Conservation (phyloP, 2,888 invertebrate genomes). For the Clunio marinus region DNA sequence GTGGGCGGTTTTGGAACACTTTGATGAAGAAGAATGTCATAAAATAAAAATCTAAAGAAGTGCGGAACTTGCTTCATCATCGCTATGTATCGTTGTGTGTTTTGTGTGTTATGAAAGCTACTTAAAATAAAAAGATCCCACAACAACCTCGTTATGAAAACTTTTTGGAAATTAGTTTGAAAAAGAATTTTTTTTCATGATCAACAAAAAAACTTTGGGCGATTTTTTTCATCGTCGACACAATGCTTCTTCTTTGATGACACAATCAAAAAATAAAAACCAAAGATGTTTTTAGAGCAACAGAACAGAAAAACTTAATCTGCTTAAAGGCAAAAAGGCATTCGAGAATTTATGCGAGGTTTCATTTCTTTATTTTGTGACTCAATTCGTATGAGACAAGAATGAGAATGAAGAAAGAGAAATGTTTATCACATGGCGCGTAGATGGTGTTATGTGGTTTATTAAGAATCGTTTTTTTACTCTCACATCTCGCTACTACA, state of each 20-base stretch:
- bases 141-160: too few relatives aligned
- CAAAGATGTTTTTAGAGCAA: background rate
- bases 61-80: too few relatives aligned
- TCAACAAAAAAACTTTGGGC: too few relatives aligned
- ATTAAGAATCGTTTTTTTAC: conserved; percentile 6
- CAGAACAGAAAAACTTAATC: conserved; percentile 27
- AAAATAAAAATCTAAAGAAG: too few relatives aligned
- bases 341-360: conserved; percentile 37
- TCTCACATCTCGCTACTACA: background rate
- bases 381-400: background rate
- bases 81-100: too few relatives aligned
- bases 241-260: conserved; percentile 3
- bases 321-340: conserved; percentile 36
- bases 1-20: background rate
- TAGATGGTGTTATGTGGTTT: conserved; percentile 8
- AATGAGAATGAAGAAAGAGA: background rate
- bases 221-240: background rate
- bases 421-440: conserved; percentile 34
- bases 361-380: conserved; percentile 6
- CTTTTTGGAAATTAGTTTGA: too few relatives aligned
- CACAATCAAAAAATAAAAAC: conserved; percentile 14
- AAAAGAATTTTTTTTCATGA: too few relatives aligned
- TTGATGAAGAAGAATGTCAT: too few relatives aligned
- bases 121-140: too few relatives aligned
- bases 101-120: too few relatives aligned